These are phyloP conservation scores for Aselliscus stoliczkanus DNA, from an alignment of 2,797 vertebrate genomes.

Conservation along the genomic window DNA sequence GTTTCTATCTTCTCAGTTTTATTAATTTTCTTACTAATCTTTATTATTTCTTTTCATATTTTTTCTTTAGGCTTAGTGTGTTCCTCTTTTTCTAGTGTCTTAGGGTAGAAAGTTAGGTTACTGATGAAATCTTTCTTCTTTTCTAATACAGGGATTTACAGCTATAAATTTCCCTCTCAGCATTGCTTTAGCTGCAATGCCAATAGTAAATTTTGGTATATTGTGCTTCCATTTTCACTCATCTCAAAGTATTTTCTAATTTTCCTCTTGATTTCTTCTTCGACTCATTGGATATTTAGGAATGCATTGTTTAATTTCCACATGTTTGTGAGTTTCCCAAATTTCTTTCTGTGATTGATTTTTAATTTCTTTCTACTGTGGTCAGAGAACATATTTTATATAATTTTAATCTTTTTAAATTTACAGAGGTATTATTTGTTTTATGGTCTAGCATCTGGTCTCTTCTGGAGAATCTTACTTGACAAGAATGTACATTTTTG, in stretches of 20 bases:
- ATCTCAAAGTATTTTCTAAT: background rate
- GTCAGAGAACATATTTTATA: background rate
- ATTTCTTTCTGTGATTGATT: background rate
- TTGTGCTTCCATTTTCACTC: background rate
- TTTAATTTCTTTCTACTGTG: background rate
- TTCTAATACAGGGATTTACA: background rate
- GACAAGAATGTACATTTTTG: background rate
- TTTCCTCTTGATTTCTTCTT: background rate
- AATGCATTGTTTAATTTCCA: background rate
- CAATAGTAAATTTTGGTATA: background rate
- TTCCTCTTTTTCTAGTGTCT: background rate
- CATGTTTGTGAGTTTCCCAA: background rate
- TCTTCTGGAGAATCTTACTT: background rate
- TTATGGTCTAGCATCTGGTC: background rate
- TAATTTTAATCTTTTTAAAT: background rate
- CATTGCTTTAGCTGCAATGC: background rate
- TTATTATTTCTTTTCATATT: background rate
- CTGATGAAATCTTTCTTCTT: background rate
- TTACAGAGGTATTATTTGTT: background rate
- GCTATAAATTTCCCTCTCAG: background rate
- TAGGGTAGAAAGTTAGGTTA: background rate
- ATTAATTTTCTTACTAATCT: background rate
- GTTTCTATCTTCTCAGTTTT: background rate
- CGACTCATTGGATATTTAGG: background rate
- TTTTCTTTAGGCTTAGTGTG: background rate